Evolutionary conservation across 2,888 invertebrate species (phyloP), one percentile per base, ranked within the genome.

Genomic region (Autographa pulchrina): DNA sequence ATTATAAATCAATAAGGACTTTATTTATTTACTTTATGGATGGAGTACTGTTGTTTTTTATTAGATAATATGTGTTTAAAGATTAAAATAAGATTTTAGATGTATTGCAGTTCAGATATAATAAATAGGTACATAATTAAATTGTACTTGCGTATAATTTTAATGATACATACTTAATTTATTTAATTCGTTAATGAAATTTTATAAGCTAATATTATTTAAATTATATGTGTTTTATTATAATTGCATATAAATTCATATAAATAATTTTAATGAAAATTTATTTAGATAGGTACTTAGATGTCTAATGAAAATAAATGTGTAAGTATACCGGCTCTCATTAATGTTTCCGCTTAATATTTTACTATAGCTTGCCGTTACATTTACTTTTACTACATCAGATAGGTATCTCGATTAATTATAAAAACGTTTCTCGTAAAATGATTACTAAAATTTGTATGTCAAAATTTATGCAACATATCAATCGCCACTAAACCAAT

Each of bases 1-100:
- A 71, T 66, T 68, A 68, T 62, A 65, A 71, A 67, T 70, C 62
- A 60, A 69, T 67, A 56, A 20, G 32, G 58, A 31, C 41, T 25
- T 66, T 43, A 38, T 38, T 35, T 35, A 35, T 35, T 8, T 25
- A 25, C 25, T 25, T 25, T 35, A 35, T 35, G 35, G 3, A 35
- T 35, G 35, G 8, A 35, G 35, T 25, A 25, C 5, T 35, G 8
- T 5, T 35, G 35, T 35, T 8, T 35, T 35, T 35, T 35, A 8
- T 35, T 35, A 8, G n/a, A n/a, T n/a, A n/a, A n/a, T n/a, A n/a
- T 35, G 6, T 35, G 35, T 35, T 35, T 25, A 25, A 25, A 25
- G 25, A 8, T 35, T 35, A 8, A 8, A 35, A 35, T 35, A 35
- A 35, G 35, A 35, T 35, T 35, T 35, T 35, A 35, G 35, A 35